These are phyloP conservation scores for Drosophila hawaiiensis DNA, from an alignment of 2,888 invertebrate species.

Conservation along the genomic window DNA sequence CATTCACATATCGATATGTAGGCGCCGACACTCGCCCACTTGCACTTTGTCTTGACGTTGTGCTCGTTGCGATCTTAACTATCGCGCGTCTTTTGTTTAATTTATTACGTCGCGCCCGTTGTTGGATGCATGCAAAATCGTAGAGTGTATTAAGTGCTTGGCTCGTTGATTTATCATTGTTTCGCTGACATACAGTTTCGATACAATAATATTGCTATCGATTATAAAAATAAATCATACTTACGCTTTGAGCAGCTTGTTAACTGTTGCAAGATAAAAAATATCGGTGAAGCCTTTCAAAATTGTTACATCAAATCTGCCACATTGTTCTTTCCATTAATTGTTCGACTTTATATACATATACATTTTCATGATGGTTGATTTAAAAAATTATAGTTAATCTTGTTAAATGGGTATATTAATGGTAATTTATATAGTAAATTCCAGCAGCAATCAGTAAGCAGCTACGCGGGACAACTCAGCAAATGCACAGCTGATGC, in stretches of 20 bases:
- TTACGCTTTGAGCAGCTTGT: background rate
- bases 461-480: constrained; percentile 7
- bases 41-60: constrained; percentile 51
- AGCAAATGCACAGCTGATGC: constrained; percentile 29
- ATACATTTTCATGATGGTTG: background rate
- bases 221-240: constrained; percentile 9
- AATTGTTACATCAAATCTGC: background rate
- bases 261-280: background rate
- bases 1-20: constrained; percentile 52
- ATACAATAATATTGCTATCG: constrained; percentile 26
- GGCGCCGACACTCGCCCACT: constrained; percentile 57
- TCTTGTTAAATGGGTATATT: background rate
- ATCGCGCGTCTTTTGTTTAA: constrained; percentile 44
- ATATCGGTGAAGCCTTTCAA: background rate
- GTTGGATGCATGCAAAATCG: constrained; percentile 31
- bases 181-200: constrained; percentile 7
- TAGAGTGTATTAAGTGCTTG: constrained; percentile 20
- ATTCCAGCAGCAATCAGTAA: background rate
- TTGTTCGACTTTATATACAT: background rate
- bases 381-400: background rate
- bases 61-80: constrained; percentile 39
- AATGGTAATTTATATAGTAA: background rate
- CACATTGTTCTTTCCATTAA: background rate
- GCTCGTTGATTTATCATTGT: constrained; percentile 22
- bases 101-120: constrained; percentile 41